phyloP scores from a whole-genome alignment of 1,140 invertebrate species.

The Aphis gossypii region DNA sequence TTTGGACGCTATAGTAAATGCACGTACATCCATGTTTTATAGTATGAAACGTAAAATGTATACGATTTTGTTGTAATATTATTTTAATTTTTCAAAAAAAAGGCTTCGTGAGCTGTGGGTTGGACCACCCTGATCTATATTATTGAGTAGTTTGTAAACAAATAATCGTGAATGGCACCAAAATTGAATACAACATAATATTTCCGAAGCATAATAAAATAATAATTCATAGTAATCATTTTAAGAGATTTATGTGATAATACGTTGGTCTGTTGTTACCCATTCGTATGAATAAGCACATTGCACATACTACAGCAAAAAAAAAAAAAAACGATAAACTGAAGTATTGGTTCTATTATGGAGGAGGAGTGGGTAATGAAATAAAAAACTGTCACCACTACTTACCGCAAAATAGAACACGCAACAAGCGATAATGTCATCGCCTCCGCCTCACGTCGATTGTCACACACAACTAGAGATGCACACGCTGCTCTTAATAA shows the following conservation, averaged over 20 bases:
- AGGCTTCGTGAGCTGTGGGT: no score
- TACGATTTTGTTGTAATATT: no score
- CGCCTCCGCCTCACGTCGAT: not conserved
- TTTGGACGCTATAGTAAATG: no score
- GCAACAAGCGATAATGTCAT: not conserved
- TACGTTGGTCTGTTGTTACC: not conserved
- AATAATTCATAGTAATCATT: not conserved
- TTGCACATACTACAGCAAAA: not conserved
- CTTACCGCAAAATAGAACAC: not conserved
- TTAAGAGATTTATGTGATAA: not conserved
- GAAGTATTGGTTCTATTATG: not conserved
- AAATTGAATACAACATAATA: not conserved
- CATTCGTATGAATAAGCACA: not conserved
- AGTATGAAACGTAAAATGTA: no score
- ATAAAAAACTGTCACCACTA: not conserved
- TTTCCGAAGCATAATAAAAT: not conserved
- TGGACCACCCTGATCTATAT: not conserved
- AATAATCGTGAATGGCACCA: not conserved
- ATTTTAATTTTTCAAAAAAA: no score
- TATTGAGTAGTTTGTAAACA: not conserved
- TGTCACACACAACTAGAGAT: slow-evolving; percentile 28
- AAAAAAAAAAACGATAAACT: not conserved
- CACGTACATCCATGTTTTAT: no score
- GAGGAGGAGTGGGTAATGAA: not conserved
- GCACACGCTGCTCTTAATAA: not conserved